Evolutionary conservation across 2,888 invertebrate genomes (phyloP), one percentile per base, ranked within the genome.

Genomic region (Megaustenia siamemsis): DNA sequence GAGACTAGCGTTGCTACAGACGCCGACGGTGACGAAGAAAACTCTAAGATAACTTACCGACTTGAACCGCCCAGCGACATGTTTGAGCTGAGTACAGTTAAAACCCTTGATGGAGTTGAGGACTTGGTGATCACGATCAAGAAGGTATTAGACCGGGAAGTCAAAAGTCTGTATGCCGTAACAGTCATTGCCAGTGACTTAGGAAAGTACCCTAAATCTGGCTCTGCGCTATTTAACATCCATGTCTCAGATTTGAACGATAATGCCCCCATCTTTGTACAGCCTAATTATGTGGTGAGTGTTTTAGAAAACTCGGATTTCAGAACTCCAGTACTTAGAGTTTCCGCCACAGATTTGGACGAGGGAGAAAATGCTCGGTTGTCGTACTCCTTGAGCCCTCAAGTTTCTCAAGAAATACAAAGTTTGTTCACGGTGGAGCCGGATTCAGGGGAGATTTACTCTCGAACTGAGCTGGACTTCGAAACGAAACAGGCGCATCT

Each of bases 321-420:
- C 1, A 86, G 86, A 32, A 86, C 88, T 2, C 88, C 90, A 0
- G 89, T 92, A 38, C 73, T 92, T 10, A 84, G 87, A 49, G 96
- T 98, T 0, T 95, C 96, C 28, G 98, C 98, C 0, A 96, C 95
- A 5, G 98, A 99, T 93, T 95, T 95, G 53, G 98, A 99, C 92
- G 96, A 96, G 89, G 98, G 97, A 4, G 95, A 95, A 8, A 98
- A 98, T 93, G 96, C 94, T 6, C 93, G 94, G 76, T 92, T 95
- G 40, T 89, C 91, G n/a, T 95, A 94, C 90, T 93, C 93, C 90
- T 94, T 93, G 45, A 90, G 89, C 53, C 77, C 88, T 12, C 84
- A 91, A 45, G 90, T 89, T 18, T 86, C 88, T 1, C 86, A 80
- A 35, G 90, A 90, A 84, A 87, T 91, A 1, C 85, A 86, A n/a